These are phyloP conservation scores for Molossus molossus DNA, from an alignment of 2,797 vertebrate species.

Conservation along the genomic window DNA sequence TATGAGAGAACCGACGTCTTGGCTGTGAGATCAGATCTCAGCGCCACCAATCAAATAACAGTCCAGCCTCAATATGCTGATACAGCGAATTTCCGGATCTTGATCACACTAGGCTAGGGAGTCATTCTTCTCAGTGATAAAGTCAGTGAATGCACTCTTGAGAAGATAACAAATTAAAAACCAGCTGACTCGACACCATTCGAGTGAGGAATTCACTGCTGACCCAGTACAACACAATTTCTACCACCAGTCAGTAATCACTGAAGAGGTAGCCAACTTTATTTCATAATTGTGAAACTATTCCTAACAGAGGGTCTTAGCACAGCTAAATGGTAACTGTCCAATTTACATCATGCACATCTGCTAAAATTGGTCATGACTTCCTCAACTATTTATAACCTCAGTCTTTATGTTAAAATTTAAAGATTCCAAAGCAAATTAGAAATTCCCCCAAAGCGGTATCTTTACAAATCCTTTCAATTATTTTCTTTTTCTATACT, in stretches of 20 bases:
- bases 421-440: conserved; percentile 69
- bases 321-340: conserved; percentile 45
- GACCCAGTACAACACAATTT: conserved; percentile 89
- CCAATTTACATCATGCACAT: neutral
- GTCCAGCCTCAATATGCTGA: conserved; percentile 85
- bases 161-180: conserved; percentile 92
- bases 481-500: conserved; percentile 56
- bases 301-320: conserved; percentile 70
- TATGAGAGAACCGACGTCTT: conserved; percentile 76
- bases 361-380: conserved; percentile 33
- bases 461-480: neutral
- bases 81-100: conserved; percentile 88
- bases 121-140: conserved; percentile 90
- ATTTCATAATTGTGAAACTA: conserved; percentile 76
- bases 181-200: conserved; percentile 90
- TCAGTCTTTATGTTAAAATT: conserved; percentile 50
- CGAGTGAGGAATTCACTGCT: conserved; percentile 89
- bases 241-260: conserved; percentile 85
- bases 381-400: conserved; percentile 45
- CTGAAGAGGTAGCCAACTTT: conserved; percentile 81
- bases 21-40: conserved; percentile 86
- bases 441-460: conserved; percentile 43
- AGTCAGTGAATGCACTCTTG: conserved; percentile 90
- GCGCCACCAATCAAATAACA: conserved; percentile 86
- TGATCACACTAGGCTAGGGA: conserved; percentile 90